Percentiles rank a stretch among this genome's conserved stretches.
These are phyloP conservation scores for Urocyon cinereoargenteus DNA, from an alignment of 2,797 vertebrate genomes.

Conservation along the genomic window DNA sequence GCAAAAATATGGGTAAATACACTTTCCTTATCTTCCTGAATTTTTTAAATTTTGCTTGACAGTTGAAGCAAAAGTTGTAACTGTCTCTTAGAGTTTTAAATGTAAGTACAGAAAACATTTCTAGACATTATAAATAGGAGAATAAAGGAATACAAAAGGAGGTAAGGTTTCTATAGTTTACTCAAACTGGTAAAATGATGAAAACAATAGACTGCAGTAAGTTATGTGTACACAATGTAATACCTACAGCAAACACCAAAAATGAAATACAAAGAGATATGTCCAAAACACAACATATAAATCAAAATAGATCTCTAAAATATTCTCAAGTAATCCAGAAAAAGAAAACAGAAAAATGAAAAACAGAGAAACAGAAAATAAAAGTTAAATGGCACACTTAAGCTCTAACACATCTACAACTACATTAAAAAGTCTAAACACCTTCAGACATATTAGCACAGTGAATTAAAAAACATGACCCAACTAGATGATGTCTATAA, in stretches of 20 bases:
- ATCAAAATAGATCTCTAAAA: not conserved
- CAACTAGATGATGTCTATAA: not conserved
- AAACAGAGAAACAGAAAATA: not conserved
- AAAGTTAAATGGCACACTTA: not conserved
- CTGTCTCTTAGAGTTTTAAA: not conserved
- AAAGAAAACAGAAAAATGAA: not conserved
- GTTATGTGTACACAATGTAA: not conserved
- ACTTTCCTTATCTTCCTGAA: not conserved
- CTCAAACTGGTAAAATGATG: not conserved
- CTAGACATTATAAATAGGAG: not conserved
- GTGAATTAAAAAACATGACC: not conserved
- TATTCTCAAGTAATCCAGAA: not conserved
- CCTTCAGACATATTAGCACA: not conserved
- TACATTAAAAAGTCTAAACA: not conserved
- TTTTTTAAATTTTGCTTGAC: constrained; percentile 7
- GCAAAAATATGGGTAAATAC: not conserved
- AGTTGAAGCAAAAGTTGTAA: not conserved
- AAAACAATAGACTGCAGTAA: not conserved
- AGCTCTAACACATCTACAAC: not conserved
- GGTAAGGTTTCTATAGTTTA: not conserved
- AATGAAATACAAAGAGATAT: not conserved
- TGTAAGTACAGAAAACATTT: not conserved
- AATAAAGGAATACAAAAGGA: not conserved
- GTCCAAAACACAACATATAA: not conserved
- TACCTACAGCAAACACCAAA: not conserved